Conservation (phyloP, 2,888 invertebrate species). For the Stenolophus ochropezus region DNA sequence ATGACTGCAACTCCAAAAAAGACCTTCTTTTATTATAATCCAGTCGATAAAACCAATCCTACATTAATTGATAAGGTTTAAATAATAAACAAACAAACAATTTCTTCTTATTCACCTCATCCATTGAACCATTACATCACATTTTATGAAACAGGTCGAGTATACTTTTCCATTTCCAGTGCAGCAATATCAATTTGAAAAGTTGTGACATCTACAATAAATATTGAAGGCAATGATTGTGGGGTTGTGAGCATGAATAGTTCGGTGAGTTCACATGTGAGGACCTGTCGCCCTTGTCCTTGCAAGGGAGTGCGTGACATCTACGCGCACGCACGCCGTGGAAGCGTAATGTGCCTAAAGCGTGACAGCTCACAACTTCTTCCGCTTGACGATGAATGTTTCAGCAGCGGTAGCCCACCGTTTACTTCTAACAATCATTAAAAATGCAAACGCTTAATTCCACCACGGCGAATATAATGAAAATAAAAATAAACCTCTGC, state of each 20-base stretch:
- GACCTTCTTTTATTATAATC: no score
- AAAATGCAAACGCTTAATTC: conserved; percentile 46
- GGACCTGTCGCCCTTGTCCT: not conserved
- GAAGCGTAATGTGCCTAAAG: conserved; percentile 22
- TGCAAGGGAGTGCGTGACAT: not conserved
- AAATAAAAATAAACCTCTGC: conserved; percentile 29
- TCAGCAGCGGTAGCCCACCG: conserved; percentile 20
- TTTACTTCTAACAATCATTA: conserved; percentile 47
- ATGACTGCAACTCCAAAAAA: no score
- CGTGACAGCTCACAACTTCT: conserved; percentile 33
- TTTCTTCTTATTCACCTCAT: no score
- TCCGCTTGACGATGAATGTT: conserved; percentile 14
- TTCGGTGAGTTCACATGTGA: no score
- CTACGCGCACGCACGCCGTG: conserved; percentile 1
- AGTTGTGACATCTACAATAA: not conserved
- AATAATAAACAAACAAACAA: no score
- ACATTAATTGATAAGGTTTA: no score
- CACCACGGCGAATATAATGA: conserved; percentile 19
- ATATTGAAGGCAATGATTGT: not conserved
- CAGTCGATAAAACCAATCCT: no score
- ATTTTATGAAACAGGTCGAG: not conserved
- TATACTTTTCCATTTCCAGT: not conserved
- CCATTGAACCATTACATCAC: no score
- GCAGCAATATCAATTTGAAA: not conserved
- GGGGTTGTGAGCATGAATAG: no score